Evolutionary conservation across 2,113 vertebrate species (phyloP).

Genomic region (Coregonus clupeaformis): DNA sequence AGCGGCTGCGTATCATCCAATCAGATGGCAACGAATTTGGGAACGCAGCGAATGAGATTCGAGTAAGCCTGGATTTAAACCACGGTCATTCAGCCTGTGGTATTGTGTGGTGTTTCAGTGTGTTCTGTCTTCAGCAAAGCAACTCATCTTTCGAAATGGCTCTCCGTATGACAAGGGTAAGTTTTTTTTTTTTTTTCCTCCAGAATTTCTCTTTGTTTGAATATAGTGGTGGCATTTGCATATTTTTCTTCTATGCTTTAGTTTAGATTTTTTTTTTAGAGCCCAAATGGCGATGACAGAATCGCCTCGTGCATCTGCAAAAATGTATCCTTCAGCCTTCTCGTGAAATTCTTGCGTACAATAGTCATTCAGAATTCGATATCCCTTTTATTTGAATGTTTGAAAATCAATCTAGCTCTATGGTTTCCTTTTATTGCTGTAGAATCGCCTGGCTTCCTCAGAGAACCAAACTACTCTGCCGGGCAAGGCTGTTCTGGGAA

Average conservation of each 20-base stretch:
- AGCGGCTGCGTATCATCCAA: constrained; percentile 63
- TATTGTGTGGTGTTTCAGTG: background rate
- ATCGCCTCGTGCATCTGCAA: background rate
- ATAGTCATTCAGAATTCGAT: background rate
- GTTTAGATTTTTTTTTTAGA: background rate
- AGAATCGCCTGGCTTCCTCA: constrained; percentile 72
- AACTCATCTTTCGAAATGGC: constrained; percentile 60
- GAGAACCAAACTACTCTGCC: constrained; percentile 68
- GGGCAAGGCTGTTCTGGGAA: constrained; percentile 50
- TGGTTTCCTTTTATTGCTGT: background rate
- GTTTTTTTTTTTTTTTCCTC: constrained; percentile 16
- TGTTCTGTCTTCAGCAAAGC: background rate
- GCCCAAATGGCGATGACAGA: background rate
- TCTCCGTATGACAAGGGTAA: constrained; percentile 67
- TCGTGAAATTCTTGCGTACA: background rate
- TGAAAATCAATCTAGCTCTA: background rate
- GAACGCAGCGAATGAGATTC: constrained; percentile 64
- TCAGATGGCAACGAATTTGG: constrained; percentile 27
- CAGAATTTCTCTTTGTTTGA: background rate
- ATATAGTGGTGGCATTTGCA: too few species aligned
- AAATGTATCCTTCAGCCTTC: constrained; percentile 3
- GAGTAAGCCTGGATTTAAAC: constrained; percentile 75
- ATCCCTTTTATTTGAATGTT: too few species aligned
- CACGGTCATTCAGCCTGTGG: background rate
- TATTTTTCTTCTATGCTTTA: background rate